Evolutionary conservation across 30 jellyfish, hydroid and myxozoan species (phyloP).

Genomic region (Sanderia malayensis): DNA sequence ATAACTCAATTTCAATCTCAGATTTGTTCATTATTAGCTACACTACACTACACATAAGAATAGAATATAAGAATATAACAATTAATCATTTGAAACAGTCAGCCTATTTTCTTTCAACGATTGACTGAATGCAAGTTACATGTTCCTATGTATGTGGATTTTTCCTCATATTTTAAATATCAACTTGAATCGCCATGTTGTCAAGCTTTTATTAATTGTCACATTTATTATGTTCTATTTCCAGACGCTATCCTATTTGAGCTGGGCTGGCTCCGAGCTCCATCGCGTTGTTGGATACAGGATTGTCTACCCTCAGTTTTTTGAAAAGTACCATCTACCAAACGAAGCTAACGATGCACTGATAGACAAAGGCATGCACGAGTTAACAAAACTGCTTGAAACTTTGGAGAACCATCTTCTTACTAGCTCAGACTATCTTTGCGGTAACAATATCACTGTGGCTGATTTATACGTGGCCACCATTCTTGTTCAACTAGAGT

Average conservation of each 20-base stretch:
- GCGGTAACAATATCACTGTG: slow-evolving; percentile 64
- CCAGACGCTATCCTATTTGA: slow-evolving; percentile 59
- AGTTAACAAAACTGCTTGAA: slow-evolving; percentile 71
- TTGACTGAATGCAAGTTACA: too few species aligned
- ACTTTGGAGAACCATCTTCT: slow-evolving; percentile 67
- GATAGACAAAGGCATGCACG: slow-evolving; percentile 82
- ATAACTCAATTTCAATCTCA: too few species aligned
- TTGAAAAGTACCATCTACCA: slow-evolving; percentile 75
- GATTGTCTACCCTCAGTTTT: slow-evolving; percentile 80
- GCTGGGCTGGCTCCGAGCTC: slow-evolving; percentile 81
- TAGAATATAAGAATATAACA: too few species aligned
- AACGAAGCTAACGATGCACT: slow-evolving; percentile 90
- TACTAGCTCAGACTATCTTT: slow-evolving; percentile 31
- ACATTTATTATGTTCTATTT: not conserved
- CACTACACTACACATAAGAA: too few species aligned
- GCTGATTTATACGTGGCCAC: slow-evolving; percentile 92
- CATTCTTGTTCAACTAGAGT: slow-evolving; percentile 74
- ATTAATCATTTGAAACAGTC: too few species aligned
- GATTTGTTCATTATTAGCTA: too few species aligned
- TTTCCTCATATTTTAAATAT: too few species aligned
- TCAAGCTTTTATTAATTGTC: too few species aligned
- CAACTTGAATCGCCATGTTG: too few species aligned
- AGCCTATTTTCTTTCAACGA: too few species aligned
- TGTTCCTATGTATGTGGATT: too few species aligned
- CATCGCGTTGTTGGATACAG: slow-evolving; percentile 81